Conservation (phyloP, 2,797 vertebrate species). For the Malacoctenus gilli region DNA sequence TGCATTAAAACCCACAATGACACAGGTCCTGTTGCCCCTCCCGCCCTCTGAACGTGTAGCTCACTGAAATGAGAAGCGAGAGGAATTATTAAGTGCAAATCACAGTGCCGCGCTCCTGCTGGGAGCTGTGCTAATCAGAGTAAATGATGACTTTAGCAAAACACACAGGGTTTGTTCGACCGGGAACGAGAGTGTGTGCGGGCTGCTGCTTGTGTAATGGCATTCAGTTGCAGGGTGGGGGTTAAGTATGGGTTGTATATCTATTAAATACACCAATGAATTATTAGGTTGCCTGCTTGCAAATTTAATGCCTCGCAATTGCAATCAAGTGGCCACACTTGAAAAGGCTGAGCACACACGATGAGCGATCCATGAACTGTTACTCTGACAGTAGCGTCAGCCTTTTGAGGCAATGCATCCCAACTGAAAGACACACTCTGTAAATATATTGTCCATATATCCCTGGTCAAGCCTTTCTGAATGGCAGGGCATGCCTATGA, state of each 20-base stretch:
- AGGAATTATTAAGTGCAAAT: slow-evolving; percentile 52
- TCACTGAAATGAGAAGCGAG: slow-evolving; percentile 26
- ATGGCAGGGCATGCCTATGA: no score
- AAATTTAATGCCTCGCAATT: slow-evolving; percentile 25
- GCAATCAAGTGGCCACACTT: slow-evolving; percentile 24
- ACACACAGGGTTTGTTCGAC: slow-evolving; percentile 32
- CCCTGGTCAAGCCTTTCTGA: no score
- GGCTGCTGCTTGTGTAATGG: slow-evolving; percentile 12
- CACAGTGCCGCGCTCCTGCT: slow-evolving; percentile 11
- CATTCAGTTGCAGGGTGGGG: background rate
- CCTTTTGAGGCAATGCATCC: slow-evolving; percentile 19
- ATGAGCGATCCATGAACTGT: slow-evolving; percentile 1
- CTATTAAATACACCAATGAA: slow-evolving; percentile 30
- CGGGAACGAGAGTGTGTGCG: background rate
- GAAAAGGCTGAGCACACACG: slow-evolving; percentile 17
- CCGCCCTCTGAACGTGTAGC: slow-evolving; percentile 13
- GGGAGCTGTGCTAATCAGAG: slow-evolving; percentile 47
- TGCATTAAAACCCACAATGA: slow-evolving; percentile 43
- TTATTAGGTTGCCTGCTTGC: slow-evolving; percentile 33
- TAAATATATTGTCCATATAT: background rate
- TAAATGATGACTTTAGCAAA: slow-evolving; percentile 58
- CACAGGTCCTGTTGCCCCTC: slow-evolving; percentile 3
- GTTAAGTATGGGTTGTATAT: slow-evolving; percentile 34
- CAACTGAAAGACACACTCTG: background rate
- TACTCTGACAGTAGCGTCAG: slow-evolving; percentile 19